A percentile compares a stretch with the other conserved stretches of the same genome.
phyloP scores from a whole-genome alignment of 2,113 vertebrate genomes.

The Psophia crepitans region DNA sequence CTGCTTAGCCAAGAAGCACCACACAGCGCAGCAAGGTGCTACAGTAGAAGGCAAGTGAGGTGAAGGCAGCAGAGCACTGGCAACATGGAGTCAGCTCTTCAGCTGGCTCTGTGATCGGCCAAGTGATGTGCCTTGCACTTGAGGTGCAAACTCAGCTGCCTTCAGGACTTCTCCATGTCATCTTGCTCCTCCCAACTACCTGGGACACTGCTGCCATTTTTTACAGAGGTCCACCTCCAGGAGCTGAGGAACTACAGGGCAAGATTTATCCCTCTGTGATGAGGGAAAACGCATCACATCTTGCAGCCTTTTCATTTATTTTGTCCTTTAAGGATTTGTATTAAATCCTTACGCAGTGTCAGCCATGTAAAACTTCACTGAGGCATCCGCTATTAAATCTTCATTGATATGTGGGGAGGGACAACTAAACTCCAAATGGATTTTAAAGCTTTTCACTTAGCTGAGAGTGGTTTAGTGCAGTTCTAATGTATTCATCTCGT shows the following conservation, averaged over 20 bases:
- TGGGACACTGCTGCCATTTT: background rate
- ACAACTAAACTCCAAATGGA: background rate
- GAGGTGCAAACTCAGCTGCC: background rate
- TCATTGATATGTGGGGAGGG: background rate
- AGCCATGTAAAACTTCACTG: background rate
- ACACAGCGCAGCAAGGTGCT: background rate
- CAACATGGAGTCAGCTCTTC: background rate
- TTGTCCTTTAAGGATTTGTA: background rate
- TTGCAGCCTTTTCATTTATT: background rate
- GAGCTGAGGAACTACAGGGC: background rate
- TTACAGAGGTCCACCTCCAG: background rate
- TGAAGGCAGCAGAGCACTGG: background rate
- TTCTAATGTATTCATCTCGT: background rate
- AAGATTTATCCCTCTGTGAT: background rate
- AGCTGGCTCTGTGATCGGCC: background rate
- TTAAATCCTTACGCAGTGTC: background rate
- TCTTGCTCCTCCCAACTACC: background rate
- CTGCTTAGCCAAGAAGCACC: background rate
- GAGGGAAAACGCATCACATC: background rate
- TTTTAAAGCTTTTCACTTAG: background rate
- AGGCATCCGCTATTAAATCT: background rate
- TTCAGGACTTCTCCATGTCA: fast-evolving
- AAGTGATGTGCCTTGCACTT: background rate
- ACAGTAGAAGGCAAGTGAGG: background rate
- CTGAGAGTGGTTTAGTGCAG: background rate